phyloP scores from a whole-genome alignment of 2,113 vertebrate species.

The Petrocephalus microphthalmus region DNA sequence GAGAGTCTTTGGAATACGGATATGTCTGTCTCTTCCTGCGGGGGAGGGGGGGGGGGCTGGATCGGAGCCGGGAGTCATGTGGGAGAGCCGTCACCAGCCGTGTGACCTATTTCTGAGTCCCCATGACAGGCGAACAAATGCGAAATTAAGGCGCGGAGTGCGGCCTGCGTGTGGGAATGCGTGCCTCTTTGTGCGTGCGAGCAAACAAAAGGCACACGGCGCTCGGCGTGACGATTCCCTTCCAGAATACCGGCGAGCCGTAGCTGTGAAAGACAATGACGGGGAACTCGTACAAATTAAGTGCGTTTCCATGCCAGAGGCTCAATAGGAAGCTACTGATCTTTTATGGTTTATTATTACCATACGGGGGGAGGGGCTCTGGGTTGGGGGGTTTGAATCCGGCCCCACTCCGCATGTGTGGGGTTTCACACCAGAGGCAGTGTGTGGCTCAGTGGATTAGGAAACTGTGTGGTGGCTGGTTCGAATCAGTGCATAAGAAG shows the following conservation, averaged over 20 bases:
- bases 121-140: constrained; percentile 12
- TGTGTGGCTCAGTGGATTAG: not conserved
- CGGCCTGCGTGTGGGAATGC: not conserved
- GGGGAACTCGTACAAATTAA: not conserved
- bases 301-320: not conserved
- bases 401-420: not conserved
- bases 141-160: not conserved
- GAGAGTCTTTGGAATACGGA: constrained; percentile 26
- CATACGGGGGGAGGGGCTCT: not conserved
- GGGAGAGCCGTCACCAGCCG: constrained; percentile 17
- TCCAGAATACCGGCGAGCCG: not conserved
- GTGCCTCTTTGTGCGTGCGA: not conserved
- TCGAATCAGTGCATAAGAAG: not conserved
- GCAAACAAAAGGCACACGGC: not conserved
- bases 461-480: not conserved
- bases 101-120: constrained; percentile 26
- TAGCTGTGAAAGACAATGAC: not conserved
- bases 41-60: constrained; percentile 1
- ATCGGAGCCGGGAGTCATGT: constrained; percentile 14
- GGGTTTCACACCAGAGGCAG: not conserved
- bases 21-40: constrained; percentile 14
- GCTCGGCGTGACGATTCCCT: not conserved
- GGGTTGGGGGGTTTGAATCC: not conserved
- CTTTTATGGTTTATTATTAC: not conserved
- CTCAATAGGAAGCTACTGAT: not conserved